These are phyloP conservation scores for Dasyprocta punctata DNA, from an alignment of 2,113 vertebrate genomes.

Conservation along the genomic window DNA sequence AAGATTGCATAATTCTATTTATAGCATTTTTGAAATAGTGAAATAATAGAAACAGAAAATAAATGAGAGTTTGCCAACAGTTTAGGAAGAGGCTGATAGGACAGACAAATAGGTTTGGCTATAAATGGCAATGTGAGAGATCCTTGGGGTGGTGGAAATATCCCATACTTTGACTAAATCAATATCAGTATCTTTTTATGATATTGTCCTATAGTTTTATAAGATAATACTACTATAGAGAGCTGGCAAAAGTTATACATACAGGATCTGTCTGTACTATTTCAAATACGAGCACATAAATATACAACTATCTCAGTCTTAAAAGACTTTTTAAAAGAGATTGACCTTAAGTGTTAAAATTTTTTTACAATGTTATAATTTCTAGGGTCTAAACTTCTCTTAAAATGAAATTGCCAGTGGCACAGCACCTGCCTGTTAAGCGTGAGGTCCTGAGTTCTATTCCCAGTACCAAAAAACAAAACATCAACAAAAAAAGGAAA, in stretches of 20 bases:
- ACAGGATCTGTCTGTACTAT: neutral
- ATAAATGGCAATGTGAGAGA: neutral
- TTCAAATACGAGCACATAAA: conserved; percentile 1
- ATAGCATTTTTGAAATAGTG: conserved; percentile 5
- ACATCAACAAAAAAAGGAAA: neutral
- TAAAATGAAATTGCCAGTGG: neutral
- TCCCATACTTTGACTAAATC: neutral
- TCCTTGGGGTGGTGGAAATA: neutral
- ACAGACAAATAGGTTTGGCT: neutral
- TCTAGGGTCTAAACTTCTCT: neutral
- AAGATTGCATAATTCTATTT: neutral
- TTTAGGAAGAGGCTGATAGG: neutral
- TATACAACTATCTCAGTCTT: neutral
- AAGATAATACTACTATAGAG: neutral
- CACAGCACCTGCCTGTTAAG: neutral
- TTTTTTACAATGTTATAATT: neutral
- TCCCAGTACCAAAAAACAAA: neutral
- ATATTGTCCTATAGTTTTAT: neutral
- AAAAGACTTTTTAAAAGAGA: neutral
- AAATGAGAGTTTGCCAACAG: neutral
- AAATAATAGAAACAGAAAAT: neutral
- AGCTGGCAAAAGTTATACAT: neutral
- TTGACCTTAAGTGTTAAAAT: neutral
- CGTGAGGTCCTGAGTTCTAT: neutral
- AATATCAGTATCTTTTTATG: neutral